These are phyloP conservation scores for Notiomystis cincta DNA, from an alignment of 2,113 vertebrate genomes.

Conservation along the genomic window DNA sequence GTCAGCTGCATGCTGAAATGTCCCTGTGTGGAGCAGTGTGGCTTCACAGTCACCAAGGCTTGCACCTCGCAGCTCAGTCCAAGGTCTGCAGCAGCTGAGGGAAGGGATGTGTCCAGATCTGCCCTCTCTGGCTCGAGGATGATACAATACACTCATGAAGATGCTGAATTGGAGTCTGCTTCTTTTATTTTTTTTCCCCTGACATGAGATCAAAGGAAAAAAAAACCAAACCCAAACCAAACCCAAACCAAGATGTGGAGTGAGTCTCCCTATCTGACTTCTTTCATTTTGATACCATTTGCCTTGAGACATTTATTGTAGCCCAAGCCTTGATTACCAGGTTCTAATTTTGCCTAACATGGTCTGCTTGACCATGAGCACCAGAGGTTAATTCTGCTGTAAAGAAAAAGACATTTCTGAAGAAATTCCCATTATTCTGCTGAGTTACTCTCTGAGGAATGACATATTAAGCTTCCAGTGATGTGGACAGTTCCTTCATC, in stretches of 20 bases:
- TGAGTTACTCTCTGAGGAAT: not conserved
- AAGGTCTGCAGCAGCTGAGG: not conserved
- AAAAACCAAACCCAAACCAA: not conserved
- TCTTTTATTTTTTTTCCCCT: not conserved
- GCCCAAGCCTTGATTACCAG: not conserved
- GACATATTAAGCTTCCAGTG: not conserved
- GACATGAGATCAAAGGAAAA: not conserved
- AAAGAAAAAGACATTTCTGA: not conserved
- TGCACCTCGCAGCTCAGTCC: not conserved
- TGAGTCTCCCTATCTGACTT: not conserved
- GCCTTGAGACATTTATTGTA: not conserved
- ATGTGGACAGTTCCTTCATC: not conserved
- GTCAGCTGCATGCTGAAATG: not conserved
- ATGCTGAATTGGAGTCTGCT: not conserved
- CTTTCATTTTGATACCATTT: not conserved
- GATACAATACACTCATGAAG: not conserved
- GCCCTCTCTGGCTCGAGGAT: not conserved
- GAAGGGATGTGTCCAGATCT: not conserved
- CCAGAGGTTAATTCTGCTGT: not conserved
- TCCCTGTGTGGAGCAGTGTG: not conserved
- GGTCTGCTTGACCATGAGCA: not conserved
- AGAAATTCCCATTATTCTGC: not conserved
- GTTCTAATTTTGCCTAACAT: not conserved
- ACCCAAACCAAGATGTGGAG: not conserved
- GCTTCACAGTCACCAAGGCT: not conserved